These are phyloP conservation scores for Pseudomyrmex pallidus DNA, from an alignment of 1,140 invertebrate genomes.

Conservation along the genomic window DNA sequence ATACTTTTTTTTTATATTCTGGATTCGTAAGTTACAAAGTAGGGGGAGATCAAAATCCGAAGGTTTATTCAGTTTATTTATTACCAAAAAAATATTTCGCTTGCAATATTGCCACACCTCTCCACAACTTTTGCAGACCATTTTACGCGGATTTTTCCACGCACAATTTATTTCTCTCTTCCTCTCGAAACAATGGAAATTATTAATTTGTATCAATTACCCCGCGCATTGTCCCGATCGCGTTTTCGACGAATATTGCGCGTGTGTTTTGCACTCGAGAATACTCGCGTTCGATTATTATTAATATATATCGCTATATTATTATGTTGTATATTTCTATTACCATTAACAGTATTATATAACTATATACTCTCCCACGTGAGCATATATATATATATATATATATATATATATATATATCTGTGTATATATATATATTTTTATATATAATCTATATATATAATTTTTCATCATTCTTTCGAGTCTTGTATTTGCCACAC, in stretches of 20 bases:
- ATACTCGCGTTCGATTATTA: constrained; percentile 25
- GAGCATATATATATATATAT: constrained; percentile 57
- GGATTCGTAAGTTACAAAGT: constrained; percentile 3
- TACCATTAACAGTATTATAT: constrained; percentile 59
- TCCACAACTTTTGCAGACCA: constrained; percentile 17
- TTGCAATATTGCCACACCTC: neutral
- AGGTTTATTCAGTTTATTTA: constrained; percentile 30
- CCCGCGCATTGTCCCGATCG: neutral
- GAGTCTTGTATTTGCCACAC: constrained; percentile 15
- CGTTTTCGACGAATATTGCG: neutral
- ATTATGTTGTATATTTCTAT: constrained; percentile 63
- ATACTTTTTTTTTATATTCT: neutral
- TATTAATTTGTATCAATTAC: constrained; percentile 35
- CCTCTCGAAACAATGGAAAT: constrained; percentile 35
- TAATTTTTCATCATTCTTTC: constrained; percentile 11
- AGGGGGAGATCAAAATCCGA: constrained; percentile 4
- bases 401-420: too few relatives aligned
- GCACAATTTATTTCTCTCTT: neutral
- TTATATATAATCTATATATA: constrained; percentile 36
- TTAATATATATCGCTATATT: constrained; percentile 29
- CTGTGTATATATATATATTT: constrained; percentile 66
- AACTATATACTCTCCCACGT: constrained; percentile 51
- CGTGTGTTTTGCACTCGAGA: constrained; percentile 11
- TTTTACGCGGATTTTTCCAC: constrained; percentile 31
- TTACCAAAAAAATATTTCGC: neutral